These are phyloP conservation scores for Saccopteryx leptura DNA, from an alignment of 2,113 vertebrate genomes.

Conservation along the genomic window DNA sequence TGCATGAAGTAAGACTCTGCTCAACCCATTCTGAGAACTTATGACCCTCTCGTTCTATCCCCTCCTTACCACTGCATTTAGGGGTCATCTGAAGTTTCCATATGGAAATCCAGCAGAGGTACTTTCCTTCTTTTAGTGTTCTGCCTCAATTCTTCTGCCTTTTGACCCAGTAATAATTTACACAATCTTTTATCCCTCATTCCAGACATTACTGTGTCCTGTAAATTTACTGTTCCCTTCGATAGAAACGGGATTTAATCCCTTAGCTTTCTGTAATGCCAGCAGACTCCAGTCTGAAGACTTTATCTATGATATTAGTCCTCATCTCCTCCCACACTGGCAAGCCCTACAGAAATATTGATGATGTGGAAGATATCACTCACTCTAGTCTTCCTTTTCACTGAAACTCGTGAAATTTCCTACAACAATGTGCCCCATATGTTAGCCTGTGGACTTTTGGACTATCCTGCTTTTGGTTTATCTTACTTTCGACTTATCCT, in stretches of 20 bases:
- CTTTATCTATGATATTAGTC: constrained; percentile 72
- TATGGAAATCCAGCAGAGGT: background rate
- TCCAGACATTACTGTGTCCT: constrained; percentile 66
- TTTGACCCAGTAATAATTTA: constrained; percentile 58
- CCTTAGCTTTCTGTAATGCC: constrained; percentile 59
- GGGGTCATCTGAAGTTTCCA: background rate
- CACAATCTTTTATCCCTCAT: constrained; percentile 55
- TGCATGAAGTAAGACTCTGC: background rate
- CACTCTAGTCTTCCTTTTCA: background rate
- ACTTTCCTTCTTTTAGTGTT: constrained; percentile 5
- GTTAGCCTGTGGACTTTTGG: background rate
- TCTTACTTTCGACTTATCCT: background rate
- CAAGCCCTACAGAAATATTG: background rate
- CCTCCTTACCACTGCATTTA: background rate
- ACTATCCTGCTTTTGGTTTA: background rate
- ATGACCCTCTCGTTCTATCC: background rate
- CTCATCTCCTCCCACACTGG: constrained; percentile 59
- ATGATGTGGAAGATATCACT: background rate
- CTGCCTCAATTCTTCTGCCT: constrained; percentile 11
- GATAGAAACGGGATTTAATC: constrained; percentile 53
- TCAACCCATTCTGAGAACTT: background rate
- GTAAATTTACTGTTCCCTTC: constrained; percentile 64
- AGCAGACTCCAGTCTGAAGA: constrained; percentile 65
- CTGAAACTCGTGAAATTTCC: background rate
- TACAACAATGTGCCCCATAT: background rate